These are phyloP conservation scores for Peromyscus leucopus DNA, from an alignment of 2,113 vertebrate species.

Conservation along the genomic window DNA sequence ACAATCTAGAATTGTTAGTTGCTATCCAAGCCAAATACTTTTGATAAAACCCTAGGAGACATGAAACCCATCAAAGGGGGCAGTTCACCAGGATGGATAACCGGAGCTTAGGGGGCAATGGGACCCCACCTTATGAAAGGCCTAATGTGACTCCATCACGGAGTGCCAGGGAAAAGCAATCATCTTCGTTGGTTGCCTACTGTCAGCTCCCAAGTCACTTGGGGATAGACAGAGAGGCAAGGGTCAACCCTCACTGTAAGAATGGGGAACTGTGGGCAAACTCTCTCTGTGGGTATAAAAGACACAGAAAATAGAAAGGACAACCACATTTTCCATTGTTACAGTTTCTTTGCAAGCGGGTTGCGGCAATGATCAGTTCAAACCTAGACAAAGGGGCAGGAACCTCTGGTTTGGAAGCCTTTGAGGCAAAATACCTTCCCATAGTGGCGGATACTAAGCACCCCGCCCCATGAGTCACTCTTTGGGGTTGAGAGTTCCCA, in stretches of 20 bases:
- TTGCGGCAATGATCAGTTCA: not conserved
- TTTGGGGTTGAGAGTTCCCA: not conserved
- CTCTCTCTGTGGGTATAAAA: not conserved
- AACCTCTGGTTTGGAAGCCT: not conserved
- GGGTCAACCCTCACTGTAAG: not conserved
- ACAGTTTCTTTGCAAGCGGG: not conserved
- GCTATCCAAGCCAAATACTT: conserved; percentile 58
- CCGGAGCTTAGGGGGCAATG: not conserved
- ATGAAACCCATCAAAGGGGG: conserved; percentile 33
- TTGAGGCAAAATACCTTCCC: not conserved
- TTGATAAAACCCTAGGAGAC: conserved; percentile 73
- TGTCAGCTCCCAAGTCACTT: not conserved
- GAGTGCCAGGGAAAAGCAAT: not conserved
- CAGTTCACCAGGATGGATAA: conserved; percentile 26
- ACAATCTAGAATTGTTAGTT: conserved; percentile 74
- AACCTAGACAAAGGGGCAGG: not conserved
- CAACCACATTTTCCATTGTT: not conserved
- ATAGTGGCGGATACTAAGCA: not conserved
- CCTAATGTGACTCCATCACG: not conserved
- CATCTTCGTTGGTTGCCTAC: not conserved
- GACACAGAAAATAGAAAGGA: not conserved
- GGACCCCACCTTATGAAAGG: not conserved
- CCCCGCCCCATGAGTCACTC: not conserved
- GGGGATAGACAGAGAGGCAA: not conserved
- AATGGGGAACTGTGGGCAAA: not conserved